Conservation (phyloP, 2,888 invertebrate genomes). For the Amphipoea lucens region DNA sequence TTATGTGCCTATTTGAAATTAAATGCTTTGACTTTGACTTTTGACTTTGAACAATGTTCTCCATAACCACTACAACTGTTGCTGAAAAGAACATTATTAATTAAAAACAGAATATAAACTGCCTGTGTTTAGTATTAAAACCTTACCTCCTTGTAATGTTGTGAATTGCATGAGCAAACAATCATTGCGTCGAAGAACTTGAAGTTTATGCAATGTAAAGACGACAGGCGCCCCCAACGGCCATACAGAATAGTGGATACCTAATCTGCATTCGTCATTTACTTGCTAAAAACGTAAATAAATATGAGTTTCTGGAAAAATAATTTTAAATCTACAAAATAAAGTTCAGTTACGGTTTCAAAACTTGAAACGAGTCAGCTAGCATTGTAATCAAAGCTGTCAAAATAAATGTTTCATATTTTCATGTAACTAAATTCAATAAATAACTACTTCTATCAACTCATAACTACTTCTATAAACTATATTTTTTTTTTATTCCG, state of each 20-base stretch:
- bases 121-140: background rate
- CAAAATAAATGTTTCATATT: background rate
- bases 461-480: background rate
- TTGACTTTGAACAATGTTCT: too few species aligned
- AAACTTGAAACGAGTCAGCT: background rate
- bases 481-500: too few species aligned
- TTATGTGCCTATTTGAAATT: too few species aligned
- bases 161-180: conserved; percentile 22
- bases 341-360: background rate
- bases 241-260: background rate
- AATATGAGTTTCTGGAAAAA: too few species aligned
- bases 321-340: too few species aligned
- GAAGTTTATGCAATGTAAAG: background rate
- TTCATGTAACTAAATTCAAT: background rate
- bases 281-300: too few species aligned
- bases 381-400: background rate
- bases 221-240: conserved; percentile 11
- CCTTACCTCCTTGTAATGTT: background rate
- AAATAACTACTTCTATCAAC: background rate
- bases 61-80: too few species aligned
- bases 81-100: background rate
- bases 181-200: background rate
- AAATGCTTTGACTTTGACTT: too few species aligned
- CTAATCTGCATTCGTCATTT: too few species aligned
- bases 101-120: background rate